Evolutionary conservation across 2,888 invertebrate genomes (phyloP).

Genomic region (Tipula helvola): DNA sequence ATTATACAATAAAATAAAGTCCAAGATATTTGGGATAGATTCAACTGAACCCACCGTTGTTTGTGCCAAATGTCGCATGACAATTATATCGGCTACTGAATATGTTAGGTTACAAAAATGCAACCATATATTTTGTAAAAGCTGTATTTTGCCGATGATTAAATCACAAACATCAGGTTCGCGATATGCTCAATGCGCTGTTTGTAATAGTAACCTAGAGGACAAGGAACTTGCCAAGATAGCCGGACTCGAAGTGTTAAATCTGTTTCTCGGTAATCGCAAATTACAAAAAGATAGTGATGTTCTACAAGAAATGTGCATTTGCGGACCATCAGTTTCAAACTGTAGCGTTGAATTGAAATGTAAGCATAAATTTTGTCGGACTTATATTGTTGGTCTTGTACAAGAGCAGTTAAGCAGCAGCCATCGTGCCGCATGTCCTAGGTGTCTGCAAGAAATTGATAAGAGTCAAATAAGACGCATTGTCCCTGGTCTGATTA

Average conservation of each 20-base stretch:
- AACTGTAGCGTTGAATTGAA: not conserved
- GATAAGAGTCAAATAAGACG: not conserved
- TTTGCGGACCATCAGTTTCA: not conserved
- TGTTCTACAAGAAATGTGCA: not conserved
- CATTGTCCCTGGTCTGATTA: not conserved
- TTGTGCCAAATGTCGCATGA: not conserved
- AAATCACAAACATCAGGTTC: not conserved
- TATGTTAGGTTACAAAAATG: not conserved
- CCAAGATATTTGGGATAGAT: not conserved
- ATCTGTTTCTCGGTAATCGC: not conserved
- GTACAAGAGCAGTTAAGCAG: not conserved
- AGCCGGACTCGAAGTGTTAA: not conserved
- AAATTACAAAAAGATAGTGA: not conserved
- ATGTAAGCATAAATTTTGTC: not conserved
- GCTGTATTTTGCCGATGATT: not conserved
- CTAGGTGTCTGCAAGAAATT: not conserved
- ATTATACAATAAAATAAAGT: no score
- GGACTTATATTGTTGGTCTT: not conserved
- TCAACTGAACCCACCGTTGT: not conserved
- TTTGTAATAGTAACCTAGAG: not conserved
- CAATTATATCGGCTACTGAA: not conserved
- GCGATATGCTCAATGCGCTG: not conserved
- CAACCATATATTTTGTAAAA: not conserved
- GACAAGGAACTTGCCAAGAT: not conserved
- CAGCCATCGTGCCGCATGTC: not conserved